Evolutionary conservation across 2,888 invertebrate genomes (phyloP).

Genomic region (Cryptocephalus moraei): DNA sequence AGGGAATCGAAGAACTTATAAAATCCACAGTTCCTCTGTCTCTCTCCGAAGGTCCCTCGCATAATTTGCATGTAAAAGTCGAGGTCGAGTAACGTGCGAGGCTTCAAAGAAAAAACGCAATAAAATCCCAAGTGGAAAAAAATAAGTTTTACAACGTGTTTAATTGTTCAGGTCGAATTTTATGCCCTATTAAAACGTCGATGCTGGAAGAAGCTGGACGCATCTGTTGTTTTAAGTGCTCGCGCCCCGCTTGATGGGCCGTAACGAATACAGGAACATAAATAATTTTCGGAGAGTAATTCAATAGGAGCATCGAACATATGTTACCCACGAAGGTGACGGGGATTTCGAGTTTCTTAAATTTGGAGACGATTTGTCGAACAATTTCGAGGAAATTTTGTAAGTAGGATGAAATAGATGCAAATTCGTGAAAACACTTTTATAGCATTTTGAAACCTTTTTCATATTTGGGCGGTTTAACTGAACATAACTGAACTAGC

Average conservation of each 20-base stretch:
- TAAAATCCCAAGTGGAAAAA: neutral
- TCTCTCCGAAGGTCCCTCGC: no score
- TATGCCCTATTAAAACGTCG: conserved; percentile 5
- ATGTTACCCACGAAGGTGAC: no score
- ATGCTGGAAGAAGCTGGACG: conserved; percentile 5
- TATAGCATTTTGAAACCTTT: no score
- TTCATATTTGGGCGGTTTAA: no score
- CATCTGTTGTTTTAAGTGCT: conserved; percentile 7
- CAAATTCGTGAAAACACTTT: no score
- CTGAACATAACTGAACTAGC: no score
- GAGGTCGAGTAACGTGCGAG: neutral
- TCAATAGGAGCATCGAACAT: no score
- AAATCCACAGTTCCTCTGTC: no score
- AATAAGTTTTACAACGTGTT: conserved; percentile 4
- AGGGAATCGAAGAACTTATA: no score
- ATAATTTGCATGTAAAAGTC: neutral
- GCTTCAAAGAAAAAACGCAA: neutral
- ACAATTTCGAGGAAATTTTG: no score
- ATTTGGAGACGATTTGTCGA: no score
- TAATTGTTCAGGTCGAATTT: conserved; percentile 5
- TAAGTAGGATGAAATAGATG: no score
- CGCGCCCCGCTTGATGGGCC: conserved; percentile 1
- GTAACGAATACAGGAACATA: neutral
- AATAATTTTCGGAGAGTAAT: neutral
- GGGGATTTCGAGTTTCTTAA: neutral